Evolutionary conservation across 2,113 vertebrate genomes (phyloP), one percentile per base, ranked within the genome.

Genomic region (Potamarius usumacintae): DNA sequence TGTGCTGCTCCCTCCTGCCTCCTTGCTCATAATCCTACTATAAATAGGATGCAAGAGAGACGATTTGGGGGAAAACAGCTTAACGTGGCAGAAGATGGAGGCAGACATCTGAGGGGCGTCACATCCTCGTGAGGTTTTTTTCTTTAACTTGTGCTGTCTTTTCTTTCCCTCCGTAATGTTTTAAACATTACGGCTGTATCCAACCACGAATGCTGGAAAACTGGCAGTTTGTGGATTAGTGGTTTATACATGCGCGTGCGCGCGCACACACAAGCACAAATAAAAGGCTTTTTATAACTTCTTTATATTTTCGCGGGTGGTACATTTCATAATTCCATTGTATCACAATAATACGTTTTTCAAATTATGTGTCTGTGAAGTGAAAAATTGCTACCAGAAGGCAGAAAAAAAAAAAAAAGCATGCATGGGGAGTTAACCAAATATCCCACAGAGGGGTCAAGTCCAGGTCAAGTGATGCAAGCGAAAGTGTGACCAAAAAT

Each of bases 31-130:
- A 95, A 96, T 95, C 95, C 96, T 89, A 76, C 89, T 91, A 88
- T 94, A 94, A 95, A 94, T 93, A 93, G 93, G 93, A 94, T 88
- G 92, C 91, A 88, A 90, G 93, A 89, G 91, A 67, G 83, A 89
- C 89, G 89, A 92, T 93, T 92, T 89, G 55, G 91, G 86, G n/a
- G 7, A 88, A 83, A 90, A 89, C 90, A 91, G 90, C 89, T 94
- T 92, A 93, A 94, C 89, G 88, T 79, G 90, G 92, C 85, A 87
- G 90, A 92, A 92, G 79, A 85, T 90, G 93, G 91, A 92, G 91
- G 92, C 91, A 88, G 92, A 52, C 82, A 92, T 91, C 84, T 83
- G 86, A 92, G 83, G 86, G 82, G 63, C 63, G 92, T 89, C 67
- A 57, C 82, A 84, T 69, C 82, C 89, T 87, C 58, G 86, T 52